A percentile compares a stretch with the other conserved stretches of the same genome.
Conservation (phyloP, 2,888 invertebrate genomes). For the Hypolimnas misippus region DNA sequence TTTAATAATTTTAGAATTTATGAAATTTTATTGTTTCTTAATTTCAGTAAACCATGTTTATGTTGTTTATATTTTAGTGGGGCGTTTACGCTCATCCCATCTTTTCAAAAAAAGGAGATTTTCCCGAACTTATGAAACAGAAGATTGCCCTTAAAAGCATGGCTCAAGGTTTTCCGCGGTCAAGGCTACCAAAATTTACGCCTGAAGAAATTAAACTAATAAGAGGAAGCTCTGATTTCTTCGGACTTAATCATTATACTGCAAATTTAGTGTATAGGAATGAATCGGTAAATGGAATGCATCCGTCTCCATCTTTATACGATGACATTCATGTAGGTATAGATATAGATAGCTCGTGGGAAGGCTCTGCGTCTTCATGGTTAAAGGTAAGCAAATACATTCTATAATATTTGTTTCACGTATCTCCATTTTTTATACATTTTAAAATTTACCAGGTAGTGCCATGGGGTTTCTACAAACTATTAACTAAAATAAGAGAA, state of each 20-base stretch:
- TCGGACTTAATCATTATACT: constrained; percentile 88
- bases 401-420: too few relatives aligned
- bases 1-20: not conserved
- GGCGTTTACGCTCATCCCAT: constrained; percentile 86
- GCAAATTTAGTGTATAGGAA: constrained; percentile 68
- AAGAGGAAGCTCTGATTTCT: constrained; percentile 85
- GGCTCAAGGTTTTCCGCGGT: constrained; percentile 80
- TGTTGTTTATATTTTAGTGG: constrained; percentile 62
- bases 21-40: not conserved
- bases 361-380: constrained; percentile 40
- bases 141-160: constrained; percentile 82
- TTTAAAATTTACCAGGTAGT: too few relatives aligned
- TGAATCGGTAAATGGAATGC: constrained; percentile 44
- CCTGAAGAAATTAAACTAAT: constrained; percentile 84
- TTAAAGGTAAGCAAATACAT: constrained; percentile 44
- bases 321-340: constrained; percentile 46
- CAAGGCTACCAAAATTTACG: constrained; percentile 85
- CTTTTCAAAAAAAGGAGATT: constrained; percentile 83
- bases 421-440: too few relatives aligned
- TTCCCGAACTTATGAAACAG: constrained; percentile 84
- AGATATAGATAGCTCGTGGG: constrained; percentile 49
- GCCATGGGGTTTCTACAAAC: constrained; percentile 79
- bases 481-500: constrained; percentile 71
- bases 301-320: constrained; percentile 47
- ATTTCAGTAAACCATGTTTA: not conserved